These are phyloP conservation scores for Drosophila neoperkinsi DNA, from an alignment of 2,888 invertebrate species.

Conservation along the genomic window DNA sequence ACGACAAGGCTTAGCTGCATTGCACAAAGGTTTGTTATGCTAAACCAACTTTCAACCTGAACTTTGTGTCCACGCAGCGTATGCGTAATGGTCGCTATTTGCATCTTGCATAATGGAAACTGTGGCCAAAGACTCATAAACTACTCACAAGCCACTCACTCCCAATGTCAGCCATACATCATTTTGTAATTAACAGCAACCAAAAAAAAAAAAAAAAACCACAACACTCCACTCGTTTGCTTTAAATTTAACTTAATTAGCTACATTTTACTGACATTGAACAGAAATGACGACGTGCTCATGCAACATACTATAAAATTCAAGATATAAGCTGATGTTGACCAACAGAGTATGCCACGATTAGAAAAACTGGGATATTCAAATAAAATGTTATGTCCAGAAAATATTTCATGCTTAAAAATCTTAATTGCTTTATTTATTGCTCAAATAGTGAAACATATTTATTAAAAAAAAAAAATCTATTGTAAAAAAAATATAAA, in stretches of 20 bases:
- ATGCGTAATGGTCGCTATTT: conserved; percentile 40
- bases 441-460: background rate
- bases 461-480: background rate
- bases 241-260: conserved; percentile 55
- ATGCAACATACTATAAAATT: conserved; percentile 10
- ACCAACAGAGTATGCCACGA: background rate
- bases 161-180: conserved; percentile 51
- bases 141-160: conserved; percentile 20
- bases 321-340: background rate
- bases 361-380: background rate
- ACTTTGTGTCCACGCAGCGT: conserved; percentile 43
- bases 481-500: background rate
- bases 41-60: conserved; percentile 30
- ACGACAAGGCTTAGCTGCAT: conserved; percentile 14
- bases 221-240: conserved; percentile 37
- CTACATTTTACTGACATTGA: conserved; percentile 42
- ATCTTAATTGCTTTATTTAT: background rate
- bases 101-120: conserved; percentile 18
- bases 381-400: background rate
- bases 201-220: conserved; percentile 24
- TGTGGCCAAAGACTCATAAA: conserved; percentile 10
- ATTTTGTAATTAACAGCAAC: conserved; percentile 49
- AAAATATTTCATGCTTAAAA: background rate
- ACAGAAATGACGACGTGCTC: conserved; percentile 11
- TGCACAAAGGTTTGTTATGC: conserved; percentile 34